phyloP scores from a whole-genome alignment of 2,113 vertebrate species.

The Istiophorus platypterus region DNA sequence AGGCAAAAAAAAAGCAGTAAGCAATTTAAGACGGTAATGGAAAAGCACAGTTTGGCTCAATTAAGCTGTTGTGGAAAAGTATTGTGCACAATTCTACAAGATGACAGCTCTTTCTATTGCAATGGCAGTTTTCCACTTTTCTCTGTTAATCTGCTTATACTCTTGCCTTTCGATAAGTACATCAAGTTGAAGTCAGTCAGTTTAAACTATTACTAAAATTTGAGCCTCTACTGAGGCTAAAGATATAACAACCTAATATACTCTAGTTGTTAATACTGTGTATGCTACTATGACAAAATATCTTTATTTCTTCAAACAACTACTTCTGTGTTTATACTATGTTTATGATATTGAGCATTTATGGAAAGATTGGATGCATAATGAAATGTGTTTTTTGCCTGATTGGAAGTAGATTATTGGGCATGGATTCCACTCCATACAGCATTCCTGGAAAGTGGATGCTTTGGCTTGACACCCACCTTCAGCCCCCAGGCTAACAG shows the following conservation, averaged over 20 bases:
- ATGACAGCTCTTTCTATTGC: constrained; percentile 32
- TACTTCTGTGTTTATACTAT: not conserved
- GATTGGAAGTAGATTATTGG: not conserved
- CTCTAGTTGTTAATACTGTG: not conserved
- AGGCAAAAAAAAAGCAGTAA: constrained; percentile 12
- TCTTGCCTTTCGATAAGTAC: constrained; percentile 4
- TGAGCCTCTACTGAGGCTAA: not conserved
- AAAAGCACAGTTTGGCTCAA: constrained; percentile 29
- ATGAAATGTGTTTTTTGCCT: too few relatives aligned
- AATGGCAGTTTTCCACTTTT: constrained; percentile 19
- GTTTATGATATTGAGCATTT: too few relatives aligned
- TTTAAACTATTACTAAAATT: not conserved
- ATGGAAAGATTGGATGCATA: too few relatives aligned
- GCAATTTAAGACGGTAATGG: constrained; percentile 31
- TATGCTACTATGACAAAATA: not conserved
- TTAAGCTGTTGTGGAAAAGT: constrained; percentile 30
- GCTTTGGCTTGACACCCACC: too few relatives aligned
- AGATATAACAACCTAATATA: not conserved
- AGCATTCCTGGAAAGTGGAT: too few relatives aligned
- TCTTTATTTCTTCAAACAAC: not conserved
- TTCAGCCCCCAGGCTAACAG: too few relatives aligned
- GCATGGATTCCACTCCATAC: not conserved
- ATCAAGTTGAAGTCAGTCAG: not conserved
- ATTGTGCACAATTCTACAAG: constrained; percentile 35
- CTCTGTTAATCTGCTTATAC: not conserved